Evolutionary conservation across 2,888 invertebrate species (phyloP), one percentile per base, ranked within the genome.

Genomic region (Scaptomyza cyrtandrae): DNA sequence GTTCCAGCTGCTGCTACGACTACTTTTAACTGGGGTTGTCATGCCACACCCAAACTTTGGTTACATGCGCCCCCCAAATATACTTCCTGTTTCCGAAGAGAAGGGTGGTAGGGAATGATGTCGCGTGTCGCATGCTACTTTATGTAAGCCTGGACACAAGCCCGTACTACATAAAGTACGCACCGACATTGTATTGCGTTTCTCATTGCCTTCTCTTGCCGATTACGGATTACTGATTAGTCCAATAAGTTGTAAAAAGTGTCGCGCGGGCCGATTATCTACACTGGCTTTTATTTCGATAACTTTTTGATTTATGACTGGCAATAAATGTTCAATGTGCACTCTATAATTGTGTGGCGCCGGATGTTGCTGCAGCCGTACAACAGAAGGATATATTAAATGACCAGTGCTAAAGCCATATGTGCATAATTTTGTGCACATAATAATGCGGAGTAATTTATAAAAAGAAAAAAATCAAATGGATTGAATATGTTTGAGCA

Each of bases 251-350:
- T 83, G 75, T 75, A 89, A 88, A 90, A 90, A 86, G 86, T 80
- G 80, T 85, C 77, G 75, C 71, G 41, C 58, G 37, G 14, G 43
- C 55, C 75, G 78, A 77, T 85, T 86, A 82, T 84, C 77, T 80
- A 74, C 81, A 64, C 69, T 68, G 89, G 84, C 81, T 83, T 80
- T 88, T 76, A 73, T 75, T 83, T 77, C 80, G 85, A 85, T 86
- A 83, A 87, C 87, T 83, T 89, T 90, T 89, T 91, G 91, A 91
- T 91, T 91, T 91, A 91, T 91, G 90, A 80, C 80, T 75, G 79
- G 78, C 82, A 90, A 88, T 90, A 89, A 89, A 90, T 85, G 90
- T 85, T 80, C 79, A 68, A 74, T 82, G 86, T 72, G 72, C 72
- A 71, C 62, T 86, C 83, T 86, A 87, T 87, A 86, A 86, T 83